A percentile compares a stretch with the other conserved stretches of the same genome.
These are phyloP conservation scores for Tinamus guttatus DNA, from an alignment of 2,113 vertebrate species.

Conservation along the genomic window DNA sequence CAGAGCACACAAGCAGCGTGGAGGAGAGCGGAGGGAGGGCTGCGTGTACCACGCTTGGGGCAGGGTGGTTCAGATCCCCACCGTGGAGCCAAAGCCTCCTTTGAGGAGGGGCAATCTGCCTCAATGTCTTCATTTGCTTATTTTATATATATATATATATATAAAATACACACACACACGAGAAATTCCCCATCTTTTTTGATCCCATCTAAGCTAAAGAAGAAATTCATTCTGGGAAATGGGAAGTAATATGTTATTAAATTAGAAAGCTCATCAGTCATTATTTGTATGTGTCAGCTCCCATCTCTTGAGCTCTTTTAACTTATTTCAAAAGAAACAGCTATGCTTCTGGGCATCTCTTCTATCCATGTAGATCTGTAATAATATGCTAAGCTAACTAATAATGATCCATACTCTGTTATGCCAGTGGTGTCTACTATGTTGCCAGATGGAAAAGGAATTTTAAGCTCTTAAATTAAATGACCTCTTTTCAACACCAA, in stretches of 20 bases:
- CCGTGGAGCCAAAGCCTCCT: neutral
- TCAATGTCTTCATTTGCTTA: neutral
- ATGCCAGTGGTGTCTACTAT: neutral
- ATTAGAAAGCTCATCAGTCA: neutral
- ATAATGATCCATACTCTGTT: neutral
- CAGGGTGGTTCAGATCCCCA: neutral
- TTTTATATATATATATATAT: too few relatives aligned
- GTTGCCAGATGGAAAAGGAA: conserved; percentile 34
- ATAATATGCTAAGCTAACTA: neutral
- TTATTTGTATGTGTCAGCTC: neutral
- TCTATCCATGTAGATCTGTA: neutral
- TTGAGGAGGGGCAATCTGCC: neutral
- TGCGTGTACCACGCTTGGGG: neutral
- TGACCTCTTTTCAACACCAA: conserved; percentile 24
- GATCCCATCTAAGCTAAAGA: neutral
- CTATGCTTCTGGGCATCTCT: neutral
- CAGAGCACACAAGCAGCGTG: neutral
- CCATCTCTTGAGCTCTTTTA: neutral
- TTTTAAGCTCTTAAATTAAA: conserved; percentile 56
- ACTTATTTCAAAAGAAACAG: neutral
- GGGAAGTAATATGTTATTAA: neutral
- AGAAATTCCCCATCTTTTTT: neutral
- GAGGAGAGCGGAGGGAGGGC: neutral
- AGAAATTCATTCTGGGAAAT: neutral
- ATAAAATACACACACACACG: too few relatives aligned